Evolutionary conservation across 2,888 invertebrate species (phyloP).

Genomic region (Trissolcus japonicus): DNA sequence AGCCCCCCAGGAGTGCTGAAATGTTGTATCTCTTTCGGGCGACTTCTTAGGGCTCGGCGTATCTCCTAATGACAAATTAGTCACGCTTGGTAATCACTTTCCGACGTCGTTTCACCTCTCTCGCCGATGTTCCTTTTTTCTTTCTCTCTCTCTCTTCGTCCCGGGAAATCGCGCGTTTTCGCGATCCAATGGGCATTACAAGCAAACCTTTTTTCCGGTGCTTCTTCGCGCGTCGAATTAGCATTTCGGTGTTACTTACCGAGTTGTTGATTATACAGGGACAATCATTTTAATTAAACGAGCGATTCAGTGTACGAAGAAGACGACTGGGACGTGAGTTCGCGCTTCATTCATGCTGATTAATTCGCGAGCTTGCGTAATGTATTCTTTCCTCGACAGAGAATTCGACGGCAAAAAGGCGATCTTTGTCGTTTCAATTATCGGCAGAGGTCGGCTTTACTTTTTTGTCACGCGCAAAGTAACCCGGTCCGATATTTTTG

Average conservation of each 20-base stretch:
- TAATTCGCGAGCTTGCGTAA: conserved; percentile 10
- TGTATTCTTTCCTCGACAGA: conserved; percentile 6
- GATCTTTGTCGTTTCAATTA: conserved; percentile 20
- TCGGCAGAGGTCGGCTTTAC: background rate
- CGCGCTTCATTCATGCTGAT: conserved; percentile 38
- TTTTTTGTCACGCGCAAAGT: conserved; percentile 10
- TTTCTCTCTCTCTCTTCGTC: background rate
- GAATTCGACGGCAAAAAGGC: conserved; percentile 3
- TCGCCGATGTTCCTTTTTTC: conserved; percentile 7
- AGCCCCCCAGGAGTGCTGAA: background rate
- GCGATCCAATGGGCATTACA: conserved; percentile 29
- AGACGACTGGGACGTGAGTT: conserved; percentile 29
- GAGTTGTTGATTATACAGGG: conserved; percentile 32
- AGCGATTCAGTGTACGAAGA: conserved; percentile 27
- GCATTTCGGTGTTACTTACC: conserved; percentile 36
- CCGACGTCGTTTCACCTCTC: conserved; percentile 11
- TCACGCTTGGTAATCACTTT: conserved; percentile 32
- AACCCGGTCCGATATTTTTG: conserved; percentile 4
- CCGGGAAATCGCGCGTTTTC: conserved; percentile 39
- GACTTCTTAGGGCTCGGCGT: background rate
- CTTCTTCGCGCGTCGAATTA: conserved; percentile 30
- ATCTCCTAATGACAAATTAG: conserved; percentile 40
- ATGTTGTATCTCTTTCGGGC: background rate
- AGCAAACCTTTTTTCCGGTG: conserved; percentile 9
- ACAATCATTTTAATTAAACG: conserved; percentile 47